A percentile compares a stretch with the other conserved stretches of the same genome.
These are phyloP conservation scores for Zaprionus tsacasi DNA, from an alignment of 1,140 invertebrate genomes.

Conservation along the genomic window DNA sequence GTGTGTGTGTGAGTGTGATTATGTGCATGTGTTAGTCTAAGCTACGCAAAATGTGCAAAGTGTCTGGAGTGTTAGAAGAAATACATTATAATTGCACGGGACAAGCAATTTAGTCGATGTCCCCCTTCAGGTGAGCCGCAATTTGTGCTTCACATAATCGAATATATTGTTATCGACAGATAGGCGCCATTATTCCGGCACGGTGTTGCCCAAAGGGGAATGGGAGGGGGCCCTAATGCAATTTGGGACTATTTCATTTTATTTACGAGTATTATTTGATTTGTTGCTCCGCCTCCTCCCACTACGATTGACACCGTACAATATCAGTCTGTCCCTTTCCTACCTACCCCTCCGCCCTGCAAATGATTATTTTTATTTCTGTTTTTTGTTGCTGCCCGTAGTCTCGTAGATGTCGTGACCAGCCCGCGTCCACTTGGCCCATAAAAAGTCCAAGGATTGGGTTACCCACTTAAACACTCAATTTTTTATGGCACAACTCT, in stretches of 20 bases:
- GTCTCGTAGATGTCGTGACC: conserved; percentile 41
- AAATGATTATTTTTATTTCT: conserved; percentile 23
- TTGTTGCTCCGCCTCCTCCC: conserved; percentile 38
- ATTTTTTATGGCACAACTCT: conserved; percentile 74
- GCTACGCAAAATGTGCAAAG: conserved; percentile 37
- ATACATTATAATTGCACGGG: conserved; percentile 75
- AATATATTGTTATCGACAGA: conserved; percentile 65
- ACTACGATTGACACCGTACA: conserved; percentile 11
- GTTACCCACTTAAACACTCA: conserved; percentile 59
- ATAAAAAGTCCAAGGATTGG: conserved; percentile 65
- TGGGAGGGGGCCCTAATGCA: conserved; percentile 45
- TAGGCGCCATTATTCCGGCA: conserved; percentile 59
- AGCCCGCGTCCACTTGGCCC: conserved; percentile 57
- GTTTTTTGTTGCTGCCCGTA: conserved; percentile 20
- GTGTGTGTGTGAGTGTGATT: conserved; percentile 8
- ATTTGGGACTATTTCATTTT: conserved; percentile 76
- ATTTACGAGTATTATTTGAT: conserved; percentile 60
- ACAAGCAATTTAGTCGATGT: conserved; percentile 72
- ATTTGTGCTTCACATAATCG: conserved; percentile 61
- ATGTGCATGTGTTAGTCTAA: conserved; percentile 7
- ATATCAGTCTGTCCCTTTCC: not conserved
- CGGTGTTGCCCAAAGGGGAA: not conserved
- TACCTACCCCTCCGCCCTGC: not conserved
- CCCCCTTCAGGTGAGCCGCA: conserved; percentile 64
- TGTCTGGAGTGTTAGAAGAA: conserved; percentile 40